Evolutionary conservation across 2,888 invertebrate species (phyloP), one percentile per base, ranked within the genome.

Genomic region (Polymixis flavicincta): DNA sequence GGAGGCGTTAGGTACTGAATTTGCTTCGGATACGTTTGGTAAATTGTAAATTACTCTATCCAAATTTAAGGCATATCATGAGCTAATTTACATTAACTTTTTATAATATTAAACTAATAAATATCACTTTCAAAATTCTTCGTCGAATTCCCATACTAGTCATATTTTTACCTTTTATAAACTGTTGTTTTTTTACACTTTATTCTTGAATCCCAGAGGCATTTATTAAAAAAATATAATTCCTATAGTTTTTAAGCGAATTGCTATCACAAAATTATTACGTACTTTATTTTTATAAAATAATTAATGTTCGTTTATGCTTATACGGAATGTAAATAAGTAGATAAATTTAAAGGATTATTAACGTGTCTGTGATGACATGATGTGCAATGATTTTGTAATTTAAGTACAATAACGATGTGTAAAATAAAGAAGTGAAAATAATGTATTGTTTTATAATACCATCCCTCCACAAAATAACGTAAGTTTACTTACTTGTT

Each of bases 331-430:
- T 85, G 82, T 84, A 88, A 75, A 84, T 88, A 82, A 73, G 65
- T 78, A 84, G 73, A 71, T 71, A 69, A 74, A 83, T 78, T 74
- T 78, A 67, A 84, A 61, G 67, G 63, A 72, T 74, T 78, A 76
- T 80, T 54, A 60, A 70, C 63, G 74, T 80, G 77, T 82, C 67
- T 81, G 54, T 22, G 78, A 84, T 59, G 80, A 85, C 76, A 81
- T 76, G 80, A 83, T 85, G 89, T 90, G 90, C 86, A 88, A 90
- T 89, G 86, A 73, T 86, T 90, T 92, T 92, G 87, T 92, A 91
- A 91, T 89, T 89, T 89, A 91, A 87, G 85, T 91, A 89, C 87
- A 87, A 88, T 82, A 86, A 61, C 77, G 79, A 85, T 86, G 85
- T 86, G 78, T 87, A 85, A 87, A 89, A 89, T 90, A 89, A 89